phyloP scores from a whole-genome alignment of 2,113 vertebrate species.

The Gavia stellata region DNA sequence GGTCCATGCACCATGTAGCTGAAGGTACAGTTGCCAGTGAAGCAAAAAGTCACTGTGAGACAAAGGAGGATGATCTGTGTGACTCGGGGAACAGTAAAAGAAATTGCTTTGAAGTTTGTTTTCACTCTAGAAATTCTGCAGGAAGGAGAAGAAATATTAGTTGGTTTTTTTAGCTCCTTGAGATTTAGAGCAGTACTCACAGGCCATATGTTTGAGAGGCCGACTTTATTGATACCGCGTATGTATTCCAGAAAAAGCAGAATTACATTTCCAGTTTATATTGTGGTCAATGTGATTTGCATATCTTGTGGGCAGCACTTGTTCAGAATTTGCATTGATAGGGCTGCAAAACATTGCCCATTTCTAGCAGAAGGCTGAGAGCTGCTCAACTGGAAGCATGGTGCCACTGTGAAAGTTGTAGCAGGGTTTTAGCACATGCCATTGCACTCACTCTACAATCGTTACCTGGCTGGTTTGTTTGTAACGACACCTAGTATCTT shows the following conservation, averaged over 20 bases:
- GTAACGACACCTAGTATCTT: background rate
- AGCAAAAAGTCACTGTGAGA: background rate
- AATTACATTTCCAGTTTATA: background rate
- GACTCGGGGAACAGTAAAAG: background rate
- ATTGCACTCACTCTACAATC: accelerated
- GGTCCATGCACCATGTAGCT: accelerated
- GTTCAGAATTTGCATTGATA: background rate
- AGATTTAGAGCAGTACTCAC: background rate
- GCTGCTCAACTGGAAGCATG: background rate
- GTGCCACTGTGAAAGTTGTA: background rate
- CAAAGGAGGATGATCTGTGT: background rate
- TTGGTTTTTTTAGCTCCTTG: background rate
- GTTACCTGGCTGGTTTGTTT: background rate
- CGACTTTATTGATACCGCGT: accelerated
- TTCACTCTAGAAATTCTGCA: background rate
- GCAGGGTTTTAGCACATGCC: background rate
- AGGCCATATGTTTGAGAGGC: background rate
- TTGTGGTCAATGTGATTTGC: background rate
- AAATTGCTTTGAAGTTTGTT: background rate
- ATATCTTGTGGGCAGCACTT: background rate
- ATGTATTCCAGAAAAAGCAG: background rate
- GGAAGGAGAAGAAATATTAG: background rate
- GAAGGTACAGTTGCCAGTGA: background rate
- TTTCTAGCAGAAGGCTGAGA: background rate
- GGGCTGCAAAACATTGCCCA: background rate